Evolutionary conservation across 2,888 invertebrate genomes (phyloP).

Genomic region (Dusona sp.): DNA sequence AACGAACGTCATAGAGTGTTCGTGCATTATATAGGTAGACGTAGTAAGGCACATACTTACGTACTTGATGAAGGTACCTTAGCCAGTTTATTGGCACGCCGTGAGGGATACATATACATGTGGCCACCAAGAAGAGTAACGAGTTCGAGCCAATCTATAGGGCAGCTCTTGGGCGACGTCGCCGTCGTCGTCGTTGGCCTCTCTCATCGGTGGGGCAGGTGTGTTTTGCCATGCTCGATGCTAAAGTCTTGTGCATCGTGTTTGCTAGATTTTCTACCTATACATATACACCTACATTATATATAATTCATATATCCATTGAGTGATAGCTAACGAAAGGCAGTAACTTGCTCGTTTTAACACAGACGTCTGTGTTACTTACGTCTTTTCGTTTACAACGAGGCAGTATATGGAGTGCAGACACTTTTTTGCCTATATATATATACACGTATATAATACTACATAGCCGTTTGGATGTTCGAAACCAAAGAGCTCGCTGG

Average conservation of each 20-base stretch:
- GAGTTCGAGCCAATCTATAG: conserved; percentile 75
- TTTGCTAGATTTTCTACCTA: conserved; percentile 32
- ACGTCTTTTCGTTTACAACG: conserved; percentile 8
- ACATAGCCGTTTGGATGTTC: conserved; percentile 43
- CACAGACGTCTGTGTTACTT: background rate
- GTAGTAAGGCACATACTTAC: conserved; percentile 45
- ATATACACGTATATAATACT: conserved; percentile 8
- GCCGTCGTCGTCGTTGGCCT: conserved; percentile 48
- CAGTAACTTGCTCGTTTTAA: conserved; percentile 3
- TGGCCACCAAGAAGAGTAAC: conserved; percentile 74
- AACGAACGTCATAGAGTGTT: background rate
- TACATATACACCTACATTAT: background rate
- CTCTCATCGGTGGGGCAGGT: conserved; percentile 73
- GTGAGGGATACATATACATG: conserved; percentile 47
- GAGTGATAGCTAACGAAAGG: conserved; percentile 5
- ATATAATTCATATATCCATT: background rate
- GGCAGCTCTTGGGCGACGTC: conserved; percentile 55
- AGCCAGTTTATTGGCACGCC: conserved; percentile 43
- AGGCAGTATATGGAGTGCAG: background rate
- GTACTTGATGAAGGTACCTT: conserved; percentile 54
- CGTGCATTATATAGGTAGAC: background rate
- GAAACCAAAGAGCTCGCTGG: conserved; percentile 67
- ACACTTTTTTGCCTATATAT: background rate
- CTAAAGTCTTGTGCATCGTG: conserved; percentile 43
- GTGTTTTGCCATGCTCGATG: conserved; percentile 75